Conservation (phyloP, 2,888 invertebrate genomes). For the Digitonthophagus gazella region DNA sequence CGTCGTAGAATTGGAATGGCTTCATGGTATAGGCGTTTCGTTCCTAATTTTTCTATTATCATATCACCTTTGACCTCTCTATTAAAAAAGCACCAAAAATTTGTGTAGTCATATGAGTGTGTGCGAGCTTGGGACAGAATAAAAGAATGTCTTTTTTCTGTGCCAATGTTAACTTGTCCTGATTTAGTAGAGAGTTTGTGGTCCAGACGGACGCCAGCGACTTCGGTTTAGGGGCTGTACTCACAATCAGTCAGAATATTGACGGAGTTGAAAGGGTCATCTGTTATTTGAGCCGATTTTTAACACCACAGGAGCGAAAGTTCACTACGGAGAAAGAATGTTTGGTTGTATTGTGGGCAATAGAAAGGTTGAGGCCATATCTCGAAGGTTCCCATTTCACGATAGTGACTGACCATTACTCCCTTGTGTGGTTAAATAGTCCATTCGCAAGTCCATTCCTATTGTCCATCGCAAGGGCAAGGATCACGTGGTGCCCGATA, state of each 20-base stretch:
- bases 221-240: conserved; percentile 31
- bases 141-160: conserved; percentile 18
- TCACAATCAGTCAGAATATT: conserved; percentile 25
- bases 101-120: conserved; percentile 17
- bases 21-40: too few relatives aligned
- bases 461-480: conserved; percentile 24
- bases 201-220: conserved; percentile 34
- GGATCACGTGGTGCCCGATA: conserved; percentile 17
- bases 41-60: too few relatives aligned
- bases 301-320: conserved; percentile 28
- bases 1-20: too few relatives aligned
- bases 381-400: conserved; percentile 21
- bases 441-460: too few relatives aligned
- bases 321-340: conserved; percentile 35
- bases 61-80: too few relatives aligned
- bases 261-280: conserved; percentile 30
- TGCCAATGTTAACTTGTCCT: conserved; percentile 22
- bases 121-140: conserved; percentile 17
- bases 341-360: conserved; percentile 32
- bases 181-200: conserved; percentile 26
- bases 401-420: conserved; percentile 4
- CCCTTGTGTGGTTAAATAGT: conserved; percentile 23
- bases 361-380: conserved; percentile 24
- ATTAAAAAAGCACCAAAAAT: too few relatives aligned
- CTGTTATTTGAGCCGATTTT: conserved; percentile 27